Conservation (phyloP, 1,140 invertebrate species). For the Lepidostoma basale region DNA sequence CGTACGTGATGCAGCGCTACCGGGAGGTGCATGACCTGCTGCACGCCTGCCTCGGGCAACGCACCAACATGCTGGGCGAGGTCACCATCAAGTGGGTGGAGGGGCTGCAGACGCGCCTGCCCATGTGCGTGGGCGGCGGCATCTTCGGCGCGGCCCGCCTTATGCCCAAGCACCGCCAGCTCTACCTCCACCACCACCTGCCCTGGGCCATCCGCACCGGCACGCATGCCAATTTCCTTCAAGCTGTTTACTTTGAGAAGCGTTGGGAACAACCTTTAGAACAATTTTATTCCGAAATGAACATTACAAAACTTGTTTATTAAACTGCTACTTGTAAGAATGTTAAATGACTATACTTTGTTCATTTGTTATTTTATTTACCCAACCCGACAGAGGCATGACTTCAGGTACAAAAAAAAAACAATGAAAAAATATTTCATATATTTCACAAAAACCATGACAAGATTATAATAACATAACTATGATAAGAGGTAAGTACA, state of each 20-base stretch:
- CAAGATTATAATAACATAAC: neutral
- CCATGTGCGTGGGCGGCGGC: constrained; percentile 88
- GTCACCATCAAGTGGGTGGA: constrained; percentile 98
- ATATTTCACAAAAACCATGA: neutral
- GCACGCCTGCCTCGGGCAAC: constrained; percentile 90
- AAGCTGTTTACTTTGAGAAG: constrained; percentile 87
- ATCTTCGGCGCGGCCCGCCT: constrained; percentile 85
- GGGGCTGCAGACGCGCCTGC: constrained; percentile 86
- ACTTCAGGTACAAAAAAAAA: neutral
- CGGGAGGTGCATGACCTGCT: constrained; percentile 95
- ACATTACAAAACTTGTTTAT: constrained; percentile 60
- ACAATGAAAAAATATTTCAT: neutral
- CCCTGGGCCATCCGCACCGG: constrained; percentile 90
- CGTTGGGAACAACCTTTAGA: constrained; percentile 87
- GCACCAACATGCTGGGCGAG: constrained; percentile 92
- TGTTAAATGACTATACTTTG: no score
- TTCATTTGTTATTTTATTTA: no score
- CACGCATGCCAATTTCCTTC: constrained; percentile 70
- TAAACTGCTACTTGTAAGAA: no score
- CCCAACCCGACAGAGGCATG: no score
- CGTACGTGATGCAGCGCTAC: constrained; percentile 97
- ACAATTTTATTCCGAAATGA: constrained; percentile 81
- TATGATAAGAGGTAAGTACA: neutral
- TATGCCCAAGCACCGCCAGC: constrained; percentile 80
- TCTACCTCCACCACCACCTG: constrained; percentile 80